phyloP scores from a whole-genome alignment of 2,113 vertebrate genomes.

The Myodes glareolus region DNA sequence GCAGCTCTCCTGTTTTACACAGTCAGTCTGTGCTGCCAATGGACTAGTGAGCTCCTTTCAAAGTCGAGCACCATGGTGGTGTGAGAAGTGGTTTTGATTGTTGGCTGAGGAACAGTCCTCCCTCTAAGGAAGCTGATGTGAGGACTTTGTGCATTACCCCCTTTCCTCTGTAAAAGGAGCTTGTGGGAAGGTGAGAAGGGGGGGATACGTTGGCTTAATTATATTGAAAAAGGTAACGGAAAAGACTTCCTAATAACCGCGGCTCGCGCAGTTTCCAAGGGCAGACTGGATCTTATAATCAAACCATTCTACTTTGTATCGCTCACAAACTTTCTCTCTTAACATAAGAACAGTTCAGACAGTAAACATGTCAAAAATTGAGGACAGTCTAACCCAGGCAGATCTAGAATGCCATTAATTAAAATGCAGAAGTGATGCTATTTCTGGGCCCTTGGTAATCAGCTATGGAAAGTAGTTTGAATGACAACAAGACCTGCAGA shows the following conservation, averaged over 20 bases:
- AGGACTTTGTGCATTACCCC: constrained; percentile 13
- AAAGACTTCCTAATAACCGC: constrained; percentile 45
- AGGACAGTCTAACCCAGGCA: constrained; percentile 62
- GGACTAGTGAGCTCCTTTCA: constrained; percentile 64
- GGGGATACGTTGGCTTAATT: constrained; percentile 46
- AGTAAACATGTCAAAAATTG: constrained; percentile 56
- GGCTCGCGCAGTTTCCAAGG: constrained; percentile 18
- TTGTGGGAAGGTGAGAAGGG: constrained; percentile 23
- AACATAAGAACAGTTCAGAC: constrained; percentile 41
- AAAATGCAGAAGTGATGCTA: constrained; percentile 76
- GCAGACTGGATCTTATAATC: constrained; percentile 7
- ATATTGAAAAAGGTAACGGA: constrained; percentile 22
- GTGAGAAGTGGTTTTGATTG: constrained; percentile 45
- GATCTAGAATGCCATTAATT: constrained; percentile 70
- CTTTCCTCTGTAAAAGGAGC: constrained; percentile 3
- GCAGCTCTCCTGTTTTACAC: constrained; percentile 48
- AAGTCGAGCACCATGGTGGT: constrained; percentile 53
- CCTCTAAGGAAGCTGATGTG: constrained; percentile 32
- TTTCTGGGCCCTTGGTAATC: constrained; percentile 75
- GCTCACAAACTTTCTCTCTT: background rate
- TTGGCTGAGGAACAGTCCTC: constrained; percentile 26
- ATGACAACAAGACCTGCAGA: constrained; percentile 53
- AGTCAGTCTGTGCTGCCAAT: constrained; percentile 23
- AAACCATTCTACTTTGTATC: constrained; percentile 36
- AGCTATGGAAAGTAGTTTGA: constrained; percentile 74